phyloP scores from a whole-genome alignment of 2,888 invertebrate genomes.

The Chrysolina americana region DNA sequence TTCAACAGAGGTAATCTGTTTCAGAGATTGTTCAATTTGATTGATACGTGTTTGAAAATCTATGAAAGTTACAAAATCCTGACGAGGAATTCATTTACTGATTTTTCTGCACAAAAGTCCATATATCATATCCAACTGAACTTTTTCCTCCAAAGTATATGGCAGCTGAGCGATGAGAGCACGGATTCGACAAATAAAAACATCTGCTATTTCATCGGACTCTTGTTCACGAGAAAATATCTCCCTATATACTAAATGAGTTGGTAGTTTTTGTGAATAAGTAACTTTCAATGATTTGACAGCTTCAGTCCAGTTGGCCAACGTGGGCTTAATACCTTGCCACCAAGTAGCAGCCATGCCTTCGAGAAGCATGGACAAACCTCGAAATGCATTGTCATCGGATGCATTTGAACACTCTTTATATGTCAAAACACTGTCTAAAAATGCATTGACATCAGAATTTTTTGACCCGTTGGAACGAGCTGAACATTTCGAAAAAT shows the following conservation, averaged over 20 bases:
- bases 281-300: constrained; percentile 6
- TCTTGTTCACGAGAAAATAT: constrained; percentile 24
- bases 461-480: constrained; percentile 20
- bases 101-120: constrained; percentile 18
- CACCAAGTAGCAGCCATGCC: constrained; percentile 29
- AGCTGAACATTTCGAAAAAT: too few species aligned
- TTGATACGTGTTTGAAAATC: neutral
- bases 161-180: constrained; percentile 16
- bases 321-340: constrained; percentile 26
- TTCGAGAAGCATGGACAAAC: constrained; percentile 25
- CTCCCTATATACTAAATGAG: constrained; percentile 25
- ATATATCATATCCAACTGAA: constrained; percentile 22
- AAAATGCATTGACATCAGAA: constrained; percentile 28
- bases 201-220: neutral
- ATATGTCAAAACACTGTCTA: constrained; percentile 21
- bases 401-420: constrained; percentile 27
- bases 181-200: constrained; percentile 19
- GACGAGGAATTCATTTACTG: constrained; percentile 1
- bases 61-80: neutral
- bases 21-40: neutral
- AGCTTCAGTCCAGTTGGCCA: constrained; percentile 2
- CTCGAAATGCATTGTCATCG: constrained; percentile 26
- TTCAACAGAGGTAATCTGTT: neutral
- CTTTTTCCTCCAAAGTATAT: constrained; percentile 7
- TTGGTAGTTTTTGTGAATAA: constrained; percentile 17